phyloP scores from a whole-genome alignment of 2,797 vertebrate genomes.

The Cossypha heuglini region DNA sequence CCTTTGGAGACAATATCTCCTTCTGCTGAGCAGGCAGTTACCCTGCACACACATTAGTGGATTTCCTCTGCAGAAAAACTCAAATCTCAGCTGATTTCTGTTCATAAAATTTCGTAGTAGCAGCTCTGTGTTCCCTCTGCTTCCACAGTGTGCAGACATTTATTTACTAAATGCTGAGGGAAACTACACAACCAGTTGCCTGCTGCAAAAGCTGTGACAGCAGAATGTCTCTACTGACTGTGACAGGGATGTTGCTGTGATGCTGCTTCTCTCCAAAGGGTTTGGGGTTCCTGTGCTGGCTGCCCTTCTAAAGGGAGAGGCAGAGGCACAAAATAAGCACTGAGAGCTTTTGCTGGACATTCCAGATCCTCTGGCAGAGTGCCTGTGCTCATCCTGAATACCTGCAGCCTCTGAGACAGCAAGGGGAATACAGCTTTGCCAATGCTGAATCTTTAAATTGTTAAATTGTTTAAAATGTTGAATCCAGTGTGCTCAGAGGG shows the following conservation, averaged over 20 bases:
- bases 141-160: accelerated
- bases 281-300: background rate
- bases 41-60: background rate
- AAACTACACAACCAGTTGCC: background rate
- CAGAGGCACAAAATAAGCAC: background rate
- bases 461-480: no score
- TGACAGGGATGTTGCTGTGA: background rate
- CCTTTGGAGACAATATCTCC: background rate
- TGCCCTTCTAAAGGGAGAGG: background rate
- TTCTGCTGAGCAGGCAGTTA: background rate
- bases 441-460: background rate
- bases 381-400: background rate
- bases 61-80: background rate
- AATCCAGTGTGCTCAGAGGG: background rate
- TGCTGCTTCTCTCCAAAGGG: background rate
- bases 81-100: background rate
- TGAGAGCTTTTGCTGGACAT: background rate
- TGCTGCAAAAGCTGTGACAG: background rate
- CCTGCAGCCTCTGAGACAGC: background rate
- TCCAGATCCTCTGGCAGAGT: background rate
- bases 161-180: background rate
- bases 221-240: background rate
- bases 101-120: background rate
- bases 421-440: background rate
- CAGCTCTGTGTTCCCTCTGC: background rate